Conservation (phyloP, 2,113 vertebrate species). For the Nansenia antarctica region DNA sequence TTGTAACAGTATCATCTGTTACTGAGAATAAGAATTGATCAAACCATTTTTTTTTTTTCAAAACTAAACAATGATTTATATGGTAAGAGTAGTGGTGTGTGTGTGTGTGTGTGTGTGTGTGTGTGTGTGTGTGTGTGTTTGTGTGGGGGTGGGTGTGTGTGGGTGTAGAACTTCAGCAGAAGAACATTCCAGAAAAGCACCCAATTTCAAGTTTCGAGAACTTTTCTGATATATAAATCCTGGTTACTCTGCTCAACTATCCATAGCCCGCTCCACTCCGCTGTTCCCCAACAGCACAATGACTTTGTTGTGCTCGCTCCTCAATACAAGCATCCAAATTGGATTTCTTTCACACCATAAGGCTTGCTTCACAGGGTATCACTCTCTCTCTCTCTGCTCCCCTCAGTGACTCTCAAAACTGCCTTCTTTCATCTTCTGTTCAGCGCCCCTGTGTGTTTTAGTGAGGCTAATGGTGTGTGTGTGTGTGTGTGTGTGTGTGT, state of each 20-base stretch:
- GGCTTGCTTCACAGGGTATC: background rate
- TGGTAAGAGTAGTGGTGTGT: too few species aligned
- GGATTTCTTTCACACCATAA: constrained; percentile 23
- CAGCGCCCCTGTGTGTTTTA: background rate
- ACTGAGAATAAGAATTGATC: too few species aligned
- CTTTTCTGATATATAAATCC: background rate
- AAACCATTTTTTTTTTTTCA: too few species aligned
- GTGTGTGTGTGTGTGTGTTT: too few species aligned
- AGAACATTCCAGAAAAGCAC: too few species aligned
- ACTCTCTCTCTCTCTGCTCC: background rate
- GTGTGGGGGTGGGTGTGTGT: too few species aligned
- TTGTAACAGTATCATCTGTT: too few species aligned
- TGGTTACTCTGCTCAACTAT: constrained; percentile 1
- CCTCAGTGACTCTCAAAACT: background rate
- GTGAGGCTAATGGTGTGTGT: background rate
- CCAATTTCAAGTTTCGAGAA: constrained; percentile 4
- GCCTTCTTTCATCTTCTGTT: background rate
- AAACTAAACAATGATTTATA: too few species aligned
- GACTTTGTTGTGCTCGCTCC: constrained; percentile 11
- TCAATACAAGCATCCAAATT: constrained; percentile 21
- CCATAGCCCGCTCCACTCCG: background rate
- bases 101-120: too few species aligned
- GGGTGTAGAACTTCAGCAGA: too few species aligned
- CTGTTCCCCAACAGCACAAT: constrained; percentile 10
- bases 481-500: constrained; percentile 2